Percentiles rank a stretch among this genome's conserved stretches.
These are phyloP conservation scores for Cataglyphis altisquamis DNA, from an alignment of 2,888 invertebrate genomes.

Conservation along the genomic window DNA sequence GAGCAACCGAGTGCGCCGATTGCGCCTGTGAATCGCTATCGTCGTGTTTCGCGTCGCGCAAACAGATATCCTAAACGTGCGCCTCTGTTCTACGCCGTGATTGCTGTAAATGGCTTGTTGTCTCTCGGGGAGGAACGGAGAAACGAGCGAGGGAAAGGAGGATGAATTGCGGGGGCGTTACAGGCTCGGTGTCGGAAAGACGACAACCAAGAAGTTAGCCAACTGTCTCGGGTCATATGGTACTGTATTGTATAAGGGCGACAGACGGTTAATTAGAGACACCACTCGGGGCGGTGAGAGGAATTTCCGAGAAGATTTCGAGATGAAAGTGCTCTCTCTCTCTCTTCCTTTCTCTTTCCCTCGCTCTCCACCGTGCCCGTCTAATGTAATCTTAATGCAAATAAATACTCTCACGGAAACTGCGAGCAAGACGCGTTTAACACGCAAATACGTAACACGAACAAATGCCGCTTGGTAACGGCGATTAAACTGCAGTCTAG, in stretches of 20 bases:
- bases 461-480: neutral
- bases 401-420: constrained; percentile 41
- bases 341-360: neutral
- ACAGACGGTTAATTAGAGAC: constrained; percentile 68
- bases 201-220: constrained; percentile 45
- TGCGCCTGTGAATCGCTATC: constrained; percentile 17
- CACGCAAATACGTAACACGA: neutral
- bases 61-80: constrained; percentile 4
- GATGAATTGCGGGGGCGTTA: constrained; percentile 22
- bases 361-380: neutral
- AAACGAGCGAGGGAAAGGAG: constrained; percentile 14
- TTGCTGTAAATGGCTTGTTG: constrained; percentile 52
- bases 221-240: constrained; percentile 44
- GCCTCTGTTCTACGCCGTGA: constrained; percentile 25
- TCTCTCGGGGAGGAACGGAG: neutral
- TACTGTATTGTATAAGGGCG: constrained; percentile 46
- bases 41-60: constrained; percentile 5
- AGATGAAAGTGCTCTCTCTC: neutral
- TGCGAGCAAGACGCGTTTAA: constrained; percentile 7
- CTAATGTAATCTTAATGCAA: constrained; percentile 51
- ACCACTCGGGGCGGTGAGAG: constrained; percentile 18
- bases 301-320: constrained; percentile 61
- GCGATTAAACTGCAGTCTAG: neutral
- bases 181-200: constrained; percentile 48
- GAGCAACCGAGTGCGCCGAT: neutral